A percentile compares a stretch with the other conserved stretches of the same genome.
phyloP scores from a whole-genome alignment of 2,797 vertebrate species.

The Prunella strophiata region DNA sequence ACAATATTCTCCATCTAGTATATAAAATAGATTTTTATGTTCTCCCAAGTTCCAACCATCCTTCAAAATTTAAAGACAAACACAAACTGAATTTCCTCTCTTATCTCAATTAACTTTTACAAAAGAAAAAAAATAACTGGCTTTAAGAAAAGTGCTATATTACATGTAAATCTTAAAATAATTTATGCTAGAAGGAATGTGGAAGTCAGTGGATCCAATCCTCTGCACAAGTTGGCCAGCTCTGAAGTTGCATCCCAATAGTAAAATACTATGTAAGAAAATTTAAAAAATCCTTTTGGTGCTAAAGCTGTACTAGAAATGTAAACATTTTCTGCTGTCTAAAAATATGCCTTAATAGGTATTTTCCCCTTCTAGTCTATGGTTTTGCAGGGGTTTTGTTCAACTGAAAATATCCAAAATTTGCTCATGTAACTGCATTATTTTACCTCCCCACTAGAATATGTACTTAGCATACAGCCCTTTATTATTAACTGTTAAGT shows the following conservation, averaged over 20 bases:
- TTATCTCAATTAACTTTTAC: constrained; percentile 9
- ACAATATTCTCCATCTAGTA: neutral
- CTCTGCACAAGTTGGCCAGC: neutral
- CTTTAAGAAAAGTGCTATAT: neutral
- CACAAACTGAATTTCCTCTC: constrained; percentile 2
- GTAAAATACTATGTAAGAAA: neutral
- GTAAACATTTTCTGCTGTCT: neutral
- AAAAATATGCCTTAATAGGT: neutral
- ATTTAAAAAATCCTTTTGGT: neutral
- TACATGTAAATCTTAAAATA: neutral
- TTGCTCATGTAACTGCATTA: neutral
- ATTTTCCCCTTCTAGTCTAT: neutral
- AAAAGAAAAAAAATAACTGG: neutral
- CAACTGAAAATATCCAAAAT: neutral
- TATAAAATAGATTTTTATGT: constrained; percentile 3
- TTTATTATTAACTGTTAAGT: constrained; percentile 38
- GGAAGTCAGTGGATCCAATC: neutral
- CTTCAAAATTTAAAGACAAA: neutral
- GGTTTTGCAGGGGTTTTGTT: neutral
- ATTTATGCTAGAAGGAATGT: neutral
- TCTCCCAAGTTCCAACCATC: neutral
- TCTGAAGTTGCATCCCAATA: neutral
- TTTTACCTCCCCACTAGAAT: neutral
- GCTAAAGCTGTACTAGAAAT: neutral
- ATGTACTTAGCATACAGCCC: neutral